Conservation (phyloP, 2,888 invertebrate genomes). For the Junonia oenone region DNA sequence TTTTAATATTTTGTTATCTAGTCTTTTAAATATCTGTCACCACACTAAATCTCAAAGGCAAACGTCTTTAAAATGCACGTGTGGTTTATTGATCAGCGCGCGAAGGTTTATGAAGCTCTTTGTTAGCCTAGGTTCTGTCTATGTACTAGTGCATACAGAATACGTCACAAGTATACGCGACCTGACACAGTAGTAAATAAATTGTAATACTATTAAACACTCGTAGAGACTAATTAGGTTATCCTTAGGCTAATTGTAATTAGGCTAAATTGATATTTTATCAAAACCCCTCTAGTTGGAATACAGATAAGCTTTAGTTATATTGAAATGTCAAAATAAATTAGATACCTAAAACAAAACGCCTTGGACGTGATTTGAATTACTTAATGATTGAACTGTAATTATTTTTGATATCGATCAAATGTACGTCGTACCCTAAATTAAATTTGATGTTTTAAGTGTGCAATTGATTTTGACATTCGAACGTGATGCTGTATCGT, state of each 20-base stretch:
- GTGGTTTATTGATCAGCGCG: conserved; percentile 10
- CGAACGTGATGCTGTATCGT: conserved; percentile 23
- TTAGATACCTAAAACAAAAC: conserved; percentile 21
- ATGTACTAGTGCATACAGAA: conserved; percentile 4
- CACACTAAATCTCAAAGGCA: background rate
- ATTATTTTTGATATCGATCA: conserved; percentile 17
- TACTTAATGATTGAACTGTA: conserved; percentile 16
- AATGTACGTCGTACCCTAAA: conserved; percentile 1
- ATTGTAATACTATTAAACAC: background rate
- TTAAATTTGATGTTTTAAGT: conserved; percentile 10
- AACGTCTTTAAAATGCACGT: conserved; percentile 2
- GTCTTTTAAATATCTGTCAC: background rate
- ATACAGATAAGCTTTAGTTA: conserved; percentile 15
- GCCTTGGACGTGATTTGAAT: conserved; percentile 18
- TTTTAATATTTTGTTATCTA: background rate
- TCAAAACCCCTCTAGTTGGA: conserved; percentile 11
- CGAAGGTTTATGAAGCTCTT: conserved; percentile 16
- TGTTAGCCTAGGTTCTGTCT: conserved; percentile 18
- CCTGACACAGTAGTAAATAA: conserved; percentile 6
- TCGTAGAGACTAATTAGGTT: background rate
- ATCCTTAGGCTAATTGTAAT: too few relatives aligned
- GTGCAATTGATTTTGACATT: conserved; percentile 24
- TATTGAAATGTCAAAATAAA: conserved; percentile 28
- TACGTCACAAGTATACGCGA: conserved; percentile 6
- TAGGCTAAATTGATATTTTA: conserved; percentile 7